Evolutionary conservation across 2,113 vertebrate species (phyloP).

Genomic region (Corvus hawaiiensis): DNA sequence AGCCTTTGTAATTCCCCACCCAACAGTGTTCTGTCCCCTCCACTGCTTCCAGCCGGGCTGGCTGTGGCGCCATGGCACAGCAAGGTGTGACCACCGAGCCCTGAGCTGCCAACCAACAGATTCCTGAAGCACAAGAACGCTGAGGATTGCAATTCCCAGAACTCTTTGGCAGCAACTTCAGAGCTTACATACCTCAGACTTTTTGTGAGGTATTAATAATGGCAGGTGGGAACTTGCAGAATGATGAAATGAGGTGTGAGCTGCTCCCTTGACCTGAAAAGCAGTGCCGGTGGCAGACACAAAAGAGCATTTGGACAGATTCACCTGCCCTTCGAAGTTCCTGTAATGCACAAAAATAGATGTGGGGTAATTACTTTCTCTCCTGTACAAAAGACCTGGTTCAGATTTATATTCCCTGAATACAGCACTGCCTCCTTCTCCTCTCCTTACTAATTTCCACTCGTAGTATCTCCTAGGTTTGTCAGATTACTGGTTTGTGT

Average conservation of each 20-base stretch:
- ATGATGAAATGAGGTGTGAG: background rate
- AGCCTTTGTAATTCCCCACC: background rate
- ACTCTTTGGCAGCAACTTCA: background rate
- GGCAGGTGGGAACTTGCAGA: background rate
- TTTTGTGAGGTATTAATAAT: background rate
- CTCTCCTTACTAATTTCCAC: background rate
- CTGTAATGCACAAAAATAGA: background rate
- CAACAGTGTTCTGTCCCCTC: background rate
- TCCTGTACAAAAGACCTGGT: background rate
- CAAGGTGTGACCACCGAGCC: background rate
- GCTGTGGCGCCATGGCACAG: background rate
- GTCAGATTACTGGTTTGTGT: background rate
- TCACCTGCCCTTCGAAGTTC: background rate
- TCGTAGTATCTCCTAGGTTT: background rate
- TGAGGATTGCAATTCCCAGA: background rate
- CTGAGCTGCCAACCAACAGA: background rate
- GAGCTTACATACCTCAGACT: background rate
- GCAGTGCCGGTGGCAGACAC: background rate
- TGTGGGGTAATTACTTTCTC: background rate
- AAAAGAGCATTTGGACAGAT: background rate
- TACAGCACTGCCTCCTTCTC: background rate
- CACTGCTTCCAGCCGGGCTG: fast-evolving
- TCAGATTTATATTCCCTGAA: background rate
- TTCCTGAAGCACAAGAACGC: background rate
- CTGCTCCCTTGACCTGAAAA: background rate